Evolutionary conservation across 2,113 vertebrate genomes (phyloP), one percentile per base, ranked within the genome.

Genomic region (Morone chrysops): DNA sequence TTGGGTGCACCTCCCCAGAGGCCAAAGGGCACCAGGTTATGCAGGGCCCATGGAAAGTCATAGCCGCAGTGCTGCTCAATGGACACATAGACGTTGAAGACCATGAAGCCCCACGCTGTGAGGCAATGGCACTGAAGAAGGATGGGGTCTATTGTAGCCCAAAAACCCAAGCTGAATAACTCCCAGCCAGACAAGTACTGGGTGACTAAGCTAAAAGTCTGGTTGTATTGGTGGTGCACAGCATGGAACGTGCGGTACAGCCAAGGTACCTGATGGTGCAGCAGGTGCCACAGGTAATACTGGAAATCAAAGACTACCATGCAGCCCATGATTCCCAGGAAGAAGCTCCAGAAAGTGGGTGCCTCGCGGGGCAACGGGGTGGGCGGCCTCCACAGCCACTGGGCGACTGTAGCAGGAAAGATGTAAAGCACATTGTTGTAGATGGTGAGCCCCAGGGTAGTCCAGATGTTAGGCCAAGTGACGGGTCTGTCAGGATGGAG

Each of bases 31-130:
- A 96, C 93, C 71, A 96, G 90, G 54, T 95, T 94, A 18, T 96
- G 95, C 81, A 92, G 80, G 31, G 95, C 85, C 96, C 96, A 96
- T 0, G 96, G 96, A 73, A 96, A 96, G 82, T 95, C 93, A 14
- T 96, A 96, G 68, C 96, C 96, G 31, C 94, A 96, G 93, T 96
- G 96, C 59, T 96, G 95, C 79, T 96, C 96, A 0, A 93, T 95
- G 43, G 96, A 95, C 0, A 96, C 92, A 87, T 95, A 96, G 73
- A 96, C 86, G 59, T 95, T 96, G 75, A 96, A 95, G 67, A 96
- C 86, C 96, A 96, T 96, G 92, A 96, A 96, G 40, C 90, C 89
- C 94, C 95, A 96, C 0, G 93, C 78, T 1, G 96, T 96, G 69
- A 96, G 92, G 87, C 94, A 95, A 88, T 96, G 96, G 79, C 95